Conservation (phyloP, 2,113 vertebrate genomes). For the Jaculus jaculus region DNA sequence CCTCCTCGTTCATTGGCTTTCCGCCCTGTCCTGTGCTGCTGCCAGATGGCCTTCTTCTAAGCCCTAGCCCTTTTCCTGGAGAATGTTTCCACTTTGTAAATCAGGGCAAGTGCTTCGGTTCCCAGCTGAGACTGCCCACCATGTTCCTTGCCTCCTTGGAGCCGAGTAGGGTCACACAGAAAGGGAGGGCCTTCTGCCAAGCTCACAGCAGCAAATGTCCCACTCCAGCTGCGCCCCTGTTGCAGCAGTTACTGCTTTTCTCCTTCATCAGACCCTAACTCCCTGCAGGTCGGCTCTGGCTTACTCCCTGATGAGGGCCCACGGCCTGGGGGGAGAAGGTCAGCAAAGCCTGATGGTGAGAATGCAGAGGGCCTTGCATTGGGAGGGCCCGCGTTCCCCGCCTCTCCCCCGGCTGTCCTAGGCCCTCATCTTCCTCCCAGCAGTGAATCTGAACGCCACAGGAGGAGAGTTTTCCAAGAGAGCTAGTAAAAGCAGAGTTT, state of each 20-base stretch:
- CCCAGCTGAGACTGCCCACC: neutral
- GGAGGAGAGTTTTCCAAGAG: neutral
- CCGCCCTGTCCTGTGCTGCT: neutral
- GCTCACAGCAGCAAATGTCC: neutral
- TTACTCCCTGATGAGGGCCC: neutral
- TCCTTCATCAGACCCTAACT: neutral
- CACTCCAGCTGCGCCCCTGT: neutral
- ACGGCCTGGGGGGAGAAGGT: neutral
- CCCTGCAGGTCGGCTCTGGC: neutral
- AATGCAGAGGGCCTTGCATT: neutral
- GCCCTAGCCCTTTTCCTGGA: neutral
- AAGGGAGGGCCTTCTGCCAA: neutral
- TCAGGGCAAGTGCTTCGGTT: neutral
- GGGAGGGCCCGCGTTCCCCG: neutral
- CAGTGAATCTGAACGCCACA: neutral
- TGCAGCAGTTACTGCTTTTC: neutral
- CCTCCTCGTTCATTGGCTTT: neutral
- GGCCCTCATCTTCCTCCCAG: neutral
- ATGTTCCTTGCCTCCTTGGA: neutral
- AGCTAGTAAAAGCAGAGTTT: neutral
- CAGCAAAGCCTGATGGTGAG: neutral
- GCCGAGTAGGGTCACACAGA: neutral
- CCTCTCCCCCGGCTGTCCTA: neutral
- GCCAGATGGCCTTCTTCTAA: neutral
- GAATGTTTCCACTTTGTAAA: conserved; percentile 18